These are phyloP conservation scores for Heliothis peltigera DNA, from an alignment of 2,888 invertebrate genomes.

Conservation along the genomic window DNA sequence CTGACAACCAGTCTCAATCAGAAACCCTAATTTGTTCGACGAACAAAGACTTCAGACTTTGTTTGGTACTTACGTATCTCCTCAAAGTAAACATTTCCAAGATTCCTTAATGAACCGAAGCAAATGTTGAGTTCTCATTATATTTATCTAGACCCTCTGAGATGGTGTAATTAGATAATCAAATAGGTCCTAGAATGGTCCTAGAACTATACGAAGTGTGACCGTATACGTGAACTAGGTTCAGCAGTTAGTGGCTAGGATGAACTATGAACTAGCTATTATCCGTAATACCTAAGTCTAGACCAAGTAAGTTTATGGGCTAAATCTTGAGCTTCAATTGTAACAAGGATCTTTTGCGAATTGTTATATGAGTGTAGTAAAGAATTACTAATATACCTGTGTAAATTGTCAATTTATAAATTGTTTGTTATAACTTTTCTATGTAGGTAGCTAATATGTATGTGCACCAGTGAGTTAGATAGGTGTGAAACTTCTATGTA, in stretches of 20 bases:
- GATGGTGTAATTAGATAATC: conserved; percentile 23
- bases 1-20: not conserved
- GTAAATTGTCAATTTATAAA: too few relatives aligned
- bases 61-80: not conserved
- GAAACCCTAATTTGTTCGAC: not conserved
- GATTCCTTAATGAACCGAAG: conserved; percentile 7
- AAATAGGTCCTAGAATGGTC: conserved; percentile 19
- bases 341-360: too few relatives aligned
- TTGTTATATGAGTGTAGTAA: too few relatives aligned
- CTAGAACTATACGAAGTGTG: conserved; percentile 29
- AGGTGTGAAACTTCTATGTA: too few relatives aligned
- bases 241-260: conserved; percentile 17
- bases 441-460: too few relatives aligned
- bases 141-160: conserved; percentile 27
- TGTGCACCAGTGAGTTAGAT: too few relatives aligned
- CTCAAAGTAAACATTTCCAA: not conserved
- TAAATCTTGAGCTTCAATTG: conserved; percentile 17
- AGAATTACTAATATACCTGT: too few relatives aligned
- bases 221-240: conserved; percentile 17
- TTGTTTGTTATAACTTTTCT: too few relatives aligned
- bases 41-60: not conserved
- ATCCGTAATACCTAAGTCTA: conserved; percentile 7
- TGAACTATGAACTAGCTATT: conserved; percentile 18
- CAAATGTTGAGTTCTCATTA: conserved; percentile 12
- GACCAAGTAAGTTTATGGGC: conserved; percentile 36